These are phyloP conservation scores for Pangasianodon gigas DNA, from an alignment of 2,113 vertebrate species.

Conservation along the genomic window DNA sequence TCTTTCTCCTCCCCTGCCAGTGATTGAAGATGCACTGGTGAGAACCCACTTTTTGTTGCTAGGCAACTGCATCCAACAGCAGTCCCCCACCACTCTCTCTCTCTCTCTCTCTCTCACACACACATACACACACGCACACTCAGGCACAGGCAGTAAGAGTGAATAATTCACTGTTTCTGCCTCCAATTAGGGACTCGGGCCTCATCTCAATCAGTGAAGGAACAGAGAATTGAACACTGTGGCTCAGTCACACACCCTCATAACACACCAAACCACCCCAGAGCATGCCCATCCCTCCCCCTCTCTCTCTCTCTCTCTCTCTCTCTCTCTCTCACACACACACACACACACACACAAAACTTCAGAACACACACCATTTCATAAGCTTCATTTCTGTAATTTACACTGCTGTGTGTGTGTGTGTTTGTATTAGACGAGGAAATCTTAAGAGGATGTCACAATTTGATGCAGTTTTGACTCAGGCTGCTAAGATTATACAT, in stretches of 20 bases:
- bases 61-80: not conserved
- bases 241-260: not conserved
- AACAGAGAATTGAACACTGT: not conserved
- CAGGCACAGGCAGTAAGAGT: not conserved
- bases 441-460: too few species aligned
- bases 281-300: not conserved
- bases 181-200: not conserved
- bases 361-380: not conserved
- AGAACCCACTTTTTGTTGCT: not conserved
- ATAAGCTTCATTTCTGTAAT: not conserved
- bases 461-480: too few species aligned
- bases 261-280: not conserved
- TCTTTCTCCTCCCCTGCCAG: not conserved
- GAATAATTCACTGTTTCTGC: not conserved
- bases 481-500: too few species aligned
- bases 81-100: not conserved
- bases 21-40: not conserved
- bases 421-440: not conserved
- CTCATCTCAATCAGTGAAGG: not conserved
- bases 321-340: not conserved
- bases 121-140: not conserved
- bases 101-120: not conserved
- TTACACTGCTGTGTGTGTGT: not conserved
- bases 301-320: too few species aligned
- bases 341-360: not conserved